Conservation (phyloP, 64 coral and sea anemone species). For the Pachyseris speciosa region DNA sequence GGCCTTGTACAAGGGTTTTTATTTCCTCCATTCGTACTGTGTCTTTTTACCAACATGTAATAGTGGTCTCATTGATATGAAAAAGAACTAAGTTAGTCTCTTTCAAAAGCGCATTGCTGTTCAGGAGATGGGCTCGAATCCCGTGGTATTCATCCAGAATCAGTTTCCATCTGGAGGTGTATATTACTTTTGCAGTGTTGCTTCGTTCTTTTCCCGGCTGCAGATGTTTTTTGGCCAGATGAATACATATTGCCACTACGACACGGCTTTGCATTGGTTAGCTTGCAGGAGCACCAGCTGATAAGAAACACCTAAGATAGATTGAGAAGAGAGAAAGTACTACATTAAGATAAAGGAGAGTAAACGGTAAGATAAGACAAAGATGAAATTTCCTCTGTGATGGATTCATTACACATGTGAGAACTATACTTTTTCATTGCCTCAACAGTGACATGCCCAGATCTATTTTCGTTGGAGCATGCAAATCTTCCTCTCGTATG, state of each 20-base stretch:
- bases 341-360: too few relatives aligned
- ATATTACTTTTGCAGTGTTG: not conserved
- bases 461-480: not conserved
- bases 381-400: not conserved
- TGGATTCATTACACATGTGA: not conserved
- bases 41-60: not conserved
- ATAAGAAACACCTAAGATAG: not conserved
- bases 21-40: not conserved
- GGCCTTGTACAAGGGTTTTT: not conserved
- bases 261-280: not conserved
- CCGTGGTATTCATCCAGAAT: not conserved
- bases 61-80: not conserved
- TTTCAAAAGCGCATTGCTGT: not conserved
- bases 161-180: not conserved
- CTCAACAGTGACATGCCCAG: not conserved
- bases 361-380: too few relatives aligned
- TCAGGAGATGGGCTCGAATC: not conserved
- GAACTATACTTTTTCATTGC: not conserved
- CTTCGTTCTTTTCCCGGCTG: not conserved
- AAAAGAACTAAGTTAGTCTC: not conserved
- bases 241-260: not conserved
- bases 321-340: not conserved
- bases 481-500: not conserved
- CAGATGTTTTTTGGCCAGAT: not conserved
- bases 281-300: not conserved